These are phyloP conservation scores for Phenganax marumi DNA, from an alignment of 92 coral and sea anemone species.

Conservation along the genomic window DNA sequence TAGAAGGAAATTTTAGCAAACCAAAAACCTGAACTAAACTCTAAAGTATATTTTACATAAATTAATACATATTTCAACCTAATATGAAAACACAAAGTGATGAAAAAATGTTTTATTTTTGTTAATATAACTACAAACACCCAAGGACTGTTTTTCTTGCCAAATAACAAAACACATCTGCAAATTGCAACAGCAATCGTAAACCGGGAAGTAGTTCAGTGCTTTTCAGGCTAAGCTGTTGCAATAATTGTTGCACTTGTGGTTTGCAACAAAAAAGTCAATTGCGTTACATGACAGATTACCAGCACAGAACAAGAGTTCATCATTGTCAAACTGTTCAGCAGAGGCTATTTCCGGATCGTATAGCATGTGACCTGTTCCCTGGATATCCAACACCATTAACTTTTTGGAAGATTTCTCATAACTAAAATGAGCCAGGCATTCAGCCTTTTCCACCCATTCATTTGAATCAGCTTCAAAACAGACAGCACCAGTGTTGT, in stretches of 20 bases:
- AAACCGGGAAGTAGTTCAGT: no score
- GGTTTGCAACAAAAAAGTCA: not conserved
- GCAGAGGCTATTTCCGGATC: conserved; percentile 54
- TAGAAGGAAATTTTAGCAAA: no score
- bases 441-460: conserved; percentile 26
- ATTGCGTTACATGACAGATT: conserved; percentile 11
- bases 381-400: conserved; percentile 49
- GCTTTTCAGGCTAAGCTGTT: conserved; percentile 21
- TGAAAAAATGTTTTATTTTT: no score
- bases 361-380: conserved; percentile 40
- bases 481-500: conserved; percentile 39
- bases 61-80: no score
- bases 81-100: no score
- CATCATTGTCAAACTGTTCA: conserved; percentile 28
- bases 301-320: conserved; percentile 48
- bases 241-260: conserved; percentile 49
- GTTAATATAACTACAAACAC: no score
- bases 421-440: conserved; percentile 45
- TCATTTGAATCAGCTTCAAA: not conserved
- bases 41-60: no score
- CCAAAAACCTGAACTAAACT: no score
- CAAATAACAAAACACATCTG: no score
- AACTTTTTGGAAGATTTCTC: conserved; percentile 9
- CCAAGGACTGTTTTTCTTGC: no score
- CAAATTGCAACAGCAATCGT: no score